A percentile compares a stretch with the other conserved stretches of the same genome.
Evolutionary conservation across 2,797 vertebrate genomes (phyloP).

Genomic region (Pantherophis vulpinus): DNA sequence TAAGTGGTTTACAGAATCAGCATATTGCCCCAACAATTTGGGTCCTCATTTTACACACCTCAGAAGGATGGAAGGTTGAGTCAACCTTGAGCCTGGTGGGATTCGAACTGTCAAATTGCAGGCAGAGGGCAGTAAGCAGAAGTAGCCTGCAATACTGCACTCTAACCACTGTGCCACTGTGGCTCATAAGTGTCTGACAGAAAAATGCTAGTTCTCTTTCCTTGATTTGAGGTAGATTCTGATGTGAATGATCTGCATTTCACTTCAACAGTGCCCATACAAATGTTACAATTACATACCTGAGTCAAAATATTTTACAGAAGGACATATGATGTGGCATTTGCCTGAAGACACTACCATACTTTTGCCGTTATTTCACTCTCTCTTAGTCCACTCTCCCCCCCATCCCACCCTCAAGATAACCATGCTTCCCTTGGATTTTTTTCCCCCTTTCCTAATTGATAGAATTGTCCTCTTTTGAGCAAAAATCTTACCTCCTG

Average conservation of each 20-base stretch:
- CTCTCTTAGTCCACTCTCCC: no score
- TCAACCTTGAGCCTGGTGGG: no score
- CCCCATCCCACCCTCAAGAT: not conserved
- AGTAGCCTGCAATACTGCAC: no score
- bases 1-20: no score
- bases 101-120: no score
- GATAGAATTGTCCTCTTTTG: not conserved
- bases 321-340: not conserved
- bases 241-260: not conserved
- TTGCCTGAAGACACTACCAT: not conserved
- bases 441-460: not conserved
- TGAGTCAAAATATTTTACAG: not conserved
- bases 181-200: not conserved
- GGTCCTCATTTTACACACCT: no score
- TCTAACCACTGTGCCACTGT: no score
- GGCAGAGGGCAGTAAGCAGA: no score
- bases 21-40: no score
- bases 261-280: not conserved
- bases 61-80: no score
- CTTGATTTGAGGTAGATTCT: not conserved
- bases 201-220: not conserved
- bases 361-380: not conserved
- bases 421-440: not conserved
- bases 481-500: not conserved
- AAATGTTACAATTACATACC: not conserved